Evolutionary conservation across 2,888 invertebrate species (phyloP), one percentile per base, ranked within the genome.

Genomic region (Meteorus colon): DNA sequence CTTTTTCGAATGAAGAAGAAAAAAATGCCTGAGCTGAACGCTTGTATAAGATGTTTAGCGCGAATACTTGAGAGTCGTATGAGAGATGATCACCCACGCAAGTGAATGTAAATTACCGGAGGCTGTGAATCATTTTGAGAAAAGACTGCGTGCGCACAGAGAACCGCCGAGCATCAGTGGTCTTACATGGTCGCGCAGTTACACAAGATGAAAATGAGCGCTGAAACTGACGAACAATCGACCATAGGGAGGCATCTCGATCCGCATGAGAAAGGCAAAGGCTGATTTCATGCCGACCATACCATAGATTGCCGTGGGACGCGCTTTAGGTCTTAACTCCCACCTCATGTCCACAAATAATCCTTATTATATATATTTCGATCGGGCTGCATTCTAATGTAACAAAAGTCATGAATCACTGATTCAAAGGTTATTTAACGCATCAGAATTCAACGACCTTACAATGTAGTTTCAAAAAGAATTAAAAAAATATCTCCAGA

Each of bases 61-160:
- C n/a, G n/a, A 72, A 41, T 34, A 55, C 59, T 59, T 37, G 45
- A 16, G 51, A 45, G 45, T 66, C 29, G 19, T 41, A 51, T 63
- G 72, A 76, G 67, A 67, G 72, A 79, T 81, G 84, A 85, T 84
- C 86, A 86, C 86, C 87, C 85, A 87, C 86, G 86, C 85, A 84
- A 86, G 84, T 83, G 85, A 88, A 89, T 89, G 88, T 89, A 89
- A 89, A 89, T 89, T 88, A 89, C 89, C 88, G 85, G 84, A 85
- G 89, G 89, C 89, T 87, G 86, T 88, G 89, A 89, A 89, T 89
- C 89, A 89, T 89, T 86, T 85, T 83, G 84, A 84, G 83, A 82
- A 83, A 81, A 82, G 85, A 85, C 76, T 66, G 83, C 82, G 84
- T 48, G 62, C 29, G 77, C 37, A 31, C 55, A 68, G 71, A 70